These are phyloP conservation scores for Perodicticus potto DNA, from an alignment of 2,797 vertebrate species.

Conservation along the genomic window DNA sequence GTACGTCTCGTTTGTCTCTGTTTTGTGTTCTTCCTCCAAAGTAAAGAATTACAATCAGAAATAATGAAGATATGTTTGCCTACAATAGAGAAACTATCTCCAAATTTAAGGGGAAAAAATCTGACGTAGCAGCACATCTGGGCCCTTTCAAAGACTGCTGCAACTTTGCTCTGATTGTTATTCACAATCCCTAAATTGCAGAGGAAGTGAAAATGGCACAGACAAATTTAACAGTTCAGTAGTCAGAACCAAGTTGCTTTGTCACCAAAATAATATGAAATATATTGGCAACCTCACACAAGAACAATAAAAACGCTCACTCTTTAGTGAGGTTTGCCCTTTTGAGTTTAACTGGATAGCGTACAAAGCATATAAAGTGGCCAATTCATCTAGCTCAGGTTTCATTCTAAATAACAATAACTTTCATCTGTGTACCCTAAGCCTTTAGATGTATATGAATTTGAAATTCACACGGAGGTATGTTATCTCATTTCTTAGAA, in stretches of 20 bases:
- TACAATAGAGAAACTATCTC: not conserved
- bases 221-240: constrained; percentile 47
- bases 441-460: not conserved
- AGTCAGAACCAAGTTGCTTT: not conserved
- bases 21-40: constrained; percentile 13
- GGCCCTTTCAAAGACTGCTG: not conserved
- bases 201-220: constrained; percentile 41
- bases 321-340: not conserved
- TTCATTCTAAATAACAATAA: not conserved
- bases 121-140: not conserved
- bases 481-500: constrained; percentile 24
- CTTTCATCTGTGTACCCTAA: not conserved
- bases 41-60: constrained; percentile 16
- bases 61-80: not conserved
- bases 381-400: not conserved
- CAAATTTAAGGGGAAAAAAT: not conserved
- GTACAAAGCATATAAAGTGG: not conserved
- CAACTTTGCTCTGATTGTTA: constrained; percentile 39
- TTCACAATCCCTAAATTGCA: constrained; percentile 35
- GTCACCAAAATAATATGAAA: constrained; percentile 50
- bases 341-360: constrained; percentile 24
- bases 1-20: not conserved
- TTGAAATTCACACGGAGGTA: not conserved
- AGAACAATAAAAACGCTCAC: constrained; percentile 32
- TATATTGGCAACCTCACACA: not conserved